phyloP scores from a whole-genome alignment of 1,140 invertebrate genomes.

The Apolygus lucorum region DNA sequence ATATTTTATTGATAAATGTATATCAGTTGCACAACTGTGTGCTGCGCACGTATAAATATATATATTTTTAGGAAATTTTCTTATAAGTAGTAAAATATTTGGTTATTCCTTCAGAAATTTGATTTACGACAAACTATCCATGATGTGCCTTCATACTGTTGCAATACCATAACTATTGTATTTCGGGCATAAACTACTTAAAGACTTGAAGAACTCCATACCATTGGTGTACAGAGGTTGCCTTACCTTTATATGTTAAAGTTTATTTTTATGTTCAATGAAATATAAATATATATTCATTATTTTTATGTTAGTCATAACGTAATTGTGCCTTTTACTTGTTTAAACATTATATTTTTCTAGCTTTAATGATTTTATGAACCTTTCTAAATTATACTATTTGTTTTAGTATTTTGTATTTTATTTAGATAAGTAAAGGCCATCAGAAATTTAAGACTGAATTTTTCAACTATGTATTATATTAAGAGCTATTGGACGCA shows the following conservation, averaged over 20 bases:
- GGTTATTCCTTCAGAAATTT: too few relatives aligned
- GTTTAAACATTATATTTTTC: constrained; percentile 17
- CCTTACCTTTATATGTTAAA: constrained; percentile 4
- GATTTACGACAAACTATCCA: background rate
- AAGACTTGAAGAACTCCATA: constrained; percentile 3
- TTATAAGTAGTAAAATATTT: background rate
- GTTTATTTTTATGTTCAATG: constrained; percentile 14
- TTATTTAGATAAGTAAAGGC: constrained; percentile 17
- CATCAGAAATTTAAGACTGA: constrained; percentile 17
- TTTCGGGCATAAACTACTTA: constrained; percentile 11
- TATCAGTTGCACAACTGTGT: background rate
- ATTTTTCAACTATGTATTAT: constrained; percentile 10
- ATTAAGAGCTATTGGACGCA: background rate
- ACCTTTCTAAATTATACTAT: constrained; percentile 15
- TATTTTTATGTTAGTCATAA: constrained; percentile 13
- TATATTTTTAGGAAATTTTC: background rate
- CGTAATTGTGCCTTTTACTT: constrained; percentile 10
- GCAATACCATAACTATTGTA: constrained; percentile 4
- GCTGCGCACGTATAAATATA: background rate
- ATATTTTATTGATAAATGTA: background rate
- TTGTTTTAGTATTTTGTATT: constrained; percentile 9
- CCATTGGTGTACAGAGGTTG: constrained; percentile 16
- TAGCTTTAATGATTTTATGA: constrained; percentile 15
- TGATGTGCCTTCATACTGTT: constrained; percentile 10
- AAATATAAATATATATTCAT: constrained; percentile 13